phyloP scores from a whole-genome alignment of 2,113 vertebrate species.

The Rhinichthys klamathensis region DNA sequence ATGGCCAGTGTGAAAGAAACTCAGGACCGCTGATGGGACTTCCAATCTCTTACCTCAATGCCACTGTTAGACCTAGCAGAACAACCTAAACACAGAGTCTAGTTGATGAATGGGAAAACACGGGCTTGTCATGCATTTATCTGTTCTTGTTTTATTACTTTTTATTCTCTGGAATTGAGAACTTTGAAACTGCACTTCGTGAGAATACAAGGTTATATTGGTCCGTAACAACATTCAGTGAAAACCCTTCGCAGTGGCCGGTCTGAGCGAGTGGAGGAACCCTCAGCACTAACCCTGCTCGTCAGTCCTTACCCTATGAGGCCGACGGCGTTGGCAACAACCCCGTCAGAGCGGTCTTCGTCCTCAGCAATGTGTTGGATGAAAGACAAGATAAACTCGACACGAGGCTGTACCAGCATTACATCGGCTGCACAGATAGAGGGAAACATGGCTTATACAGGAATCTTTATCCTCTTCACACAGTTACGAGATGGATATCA shows the following conservation, averaged over 20 bases:
- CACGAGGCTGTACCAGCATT: conserved; percentile 96
- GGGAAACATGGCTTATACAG: not conserved
- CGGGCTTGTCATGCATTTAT: no score
- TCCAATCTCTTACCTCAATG: no score
- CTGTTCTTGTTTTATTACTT: not conserved
- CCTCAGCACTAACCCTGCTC: not conserved
- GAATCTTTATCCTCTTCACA: not conserved
- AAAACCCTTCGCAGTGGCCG: not conserved
- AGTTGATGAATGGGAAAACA: no score
- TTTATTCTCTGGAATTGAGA: not conserved
- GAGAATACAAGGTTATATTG: not conserved
- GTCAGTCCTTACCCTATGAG: conserved; percentile 85
- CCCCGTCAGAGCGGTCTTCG: conserved; percentile 94
- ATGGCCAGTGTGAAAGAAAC: no score
- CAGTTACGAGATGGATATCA: not conserved
- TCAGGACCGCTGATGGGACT: no score
- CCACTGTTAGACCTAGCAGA: not conserved
- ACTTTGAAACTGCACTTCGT: not conserved
- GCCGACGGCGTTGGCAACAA: conserved; percentile 92
- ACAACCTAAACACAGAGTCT: not conserved
- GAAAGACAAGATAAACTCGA: conserved; percentile 98
- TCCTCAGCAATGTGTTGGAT: conserved; percentile 97
- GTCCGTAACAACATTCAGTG: not conserved
- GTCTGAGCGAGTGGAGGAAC: not conserved
- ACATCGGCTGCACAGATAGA: conserved; percentile 83